Evolutionary conservation across 1,140 invertebrate genomes (phyloP), one percentile per base, ranked within the genome.

Genomic region (Drosophila kanapiae): DNA sequence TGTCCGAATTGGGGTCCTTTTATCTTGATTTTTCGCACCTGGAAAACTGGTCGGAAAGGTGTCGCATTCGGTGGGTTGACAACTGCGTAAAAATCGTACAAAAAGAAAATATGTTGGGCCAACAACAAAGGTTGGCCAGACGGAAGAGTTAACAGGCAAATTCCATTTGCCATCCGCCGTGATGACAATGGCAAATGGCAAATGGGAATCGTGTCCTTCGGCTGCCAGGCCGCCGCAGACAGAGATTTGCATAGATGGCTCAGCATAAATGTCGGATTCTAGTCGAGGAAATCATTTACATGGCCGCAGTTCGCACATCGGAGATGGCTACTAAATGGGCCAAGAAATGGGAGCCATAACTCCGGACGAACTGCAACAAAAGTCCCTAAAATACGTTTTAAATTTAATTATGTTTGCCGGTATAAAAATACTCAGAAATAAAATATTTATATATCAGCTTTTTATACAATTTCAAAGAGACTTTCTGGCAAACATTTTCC

Each of bases 241-340:
- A 48, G 31, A 69, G 58, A 68, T 87, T 80, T 76, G 70, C 65
- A 79, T 87, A 75, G 68, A 76, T 87, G 75, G 59, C 80, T 86
- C 70, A 87, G 83, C 83, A 82, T 59, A 51, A 80, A 59, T 51
- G 67, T 43, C 45, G 69, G 43, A 51, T 56, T 43, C 37, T 60
- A 58, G 49, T 70, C 78, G 38, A 75, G 64, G 75, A 71, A 84
- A 83, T 83, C 76, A 79, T 79, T 68, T 76, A 31, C 61, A 75
- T 62, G 65, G 37, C 61, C 14, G 4, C 33, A 4, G n/a, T 23
- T 37, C 7, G 11, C 16, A 14, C 4, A 37, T 23, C 7, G 38
- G 27, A 60, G 40, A 48, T 40, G 45, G 40, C 54, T 33, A 45
- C 45, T 38, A 72, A 65, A 65, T 78, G 62, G 45, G 31, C 64